phyloP scores from a whole-genome alignment of 2,113 vertebrate genomes.

The Gorsachius goisagi region DNA sequence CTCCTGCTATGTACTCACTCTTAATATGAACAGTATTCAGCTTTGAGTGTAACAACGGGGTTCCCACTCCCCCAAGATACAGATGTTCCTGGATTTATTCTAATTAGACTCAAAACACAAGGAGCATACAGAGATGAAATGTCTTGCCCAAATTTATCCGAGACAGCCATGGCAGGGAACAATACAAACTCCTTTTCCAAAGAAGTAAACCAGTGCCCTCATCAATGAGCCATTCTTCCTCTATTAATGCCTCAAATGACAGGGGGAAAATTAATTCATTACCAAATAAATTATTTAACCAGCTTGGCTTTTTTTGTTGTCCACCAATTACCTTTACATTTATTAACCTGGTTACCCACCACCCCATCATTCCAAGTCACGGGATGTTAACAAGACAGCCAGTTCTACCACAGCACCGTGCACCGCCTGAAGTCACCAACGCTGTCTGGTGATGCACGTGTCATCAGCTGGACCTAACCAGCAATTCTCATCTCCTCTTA shows the following conservation, averaged over 20 bases:
- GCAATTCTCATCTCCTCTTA: neutral
- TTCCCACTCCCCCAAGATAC: accelerated
- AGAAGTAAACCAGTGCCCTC: neutral
- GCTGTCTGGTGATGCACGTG: accelerated
- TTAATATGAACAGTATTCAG: neutral
- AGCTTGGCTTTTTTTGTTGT: neutral
- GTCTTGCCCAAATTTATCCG: neutral
- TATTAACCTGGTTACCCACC: neutral
- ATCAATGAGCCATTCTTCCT: neutral
- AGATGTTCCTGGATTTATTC: neutral
- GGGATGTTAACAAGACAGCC: too few species aligned
- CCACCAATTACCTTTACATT: neutral
- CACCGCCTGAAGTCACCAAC: neutral
- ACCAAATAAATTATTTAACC: neutral
- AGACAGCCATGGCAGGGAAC: neutral
- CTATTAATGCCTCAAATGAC: neutral
- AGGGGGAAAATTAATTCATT: neutral
- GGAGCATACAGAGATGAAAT: neutral
- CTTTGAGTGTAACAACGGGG: accelerated
- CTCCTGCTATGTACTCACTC: neutral
- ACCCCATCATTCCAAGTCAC: neutral
- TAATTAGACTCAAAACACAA: neutral
- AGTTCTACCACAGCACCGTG: too few species aligned
- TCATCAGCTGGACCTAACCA: neutral
- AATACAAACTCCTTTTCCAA: neutral